These are phyloP conservation scores for Plecotus auritus DNA, from an alignment of 2,113 vertebrate species.

Conservation along the genomic window DNA sequence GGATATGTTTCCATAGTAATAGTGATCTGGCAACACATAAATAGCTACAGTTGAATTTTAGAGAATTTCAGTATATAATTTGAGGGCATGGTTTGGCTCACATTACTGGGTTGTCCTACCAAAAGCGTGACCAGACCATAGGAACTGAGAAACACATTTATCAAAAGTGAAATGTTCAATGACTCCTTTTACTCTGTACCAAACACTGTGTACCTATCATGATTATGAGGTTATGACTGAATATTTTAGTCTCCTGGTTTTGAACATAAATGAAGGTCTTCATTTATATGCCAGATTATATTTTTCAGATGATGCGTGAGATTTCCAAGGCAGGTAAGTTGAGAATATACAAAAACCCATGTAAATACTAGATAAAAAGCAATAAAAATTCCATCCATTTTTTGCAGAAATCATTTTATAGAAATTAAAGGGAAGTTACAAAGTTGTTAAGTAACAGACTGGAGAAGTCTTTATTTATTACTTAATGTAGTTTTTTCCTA, in stretches of 20 bases:
- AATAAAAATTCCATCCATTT: not conserved
- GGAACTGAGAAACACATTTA: conserved; percentile 60
- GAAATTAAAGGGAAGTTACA: not conserved
- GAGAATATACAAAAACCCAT: conserved; percentile 1
- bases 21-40: conserved; percentile 42
- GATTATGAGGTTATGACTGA: conserved; percentile 44
- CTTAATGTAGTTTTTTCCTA: not conserved
- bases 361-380: not conserved
- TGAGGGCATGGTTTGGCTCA: conserved; percentile 62
- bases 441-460: not conserved
- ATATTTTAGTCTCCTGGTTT: conserved; percentile 44
- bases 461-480: not conserved
- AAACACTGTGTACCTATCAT: conserved; percentile 51
- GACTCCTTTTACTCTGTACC: conserved; percentile 48
- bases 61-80: conserved; percentile 59
- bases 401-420: not conserved
- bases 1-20: conserved; percentile 49
- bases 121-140: conserved; percentile 52
- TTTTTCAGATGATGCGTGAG: conserved; percentile 38
- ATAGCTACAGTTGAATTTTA: conserved; percentile 54
- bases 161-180: conserved; percentile 59
- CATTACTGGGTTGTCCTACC: conserved; percentile 28
- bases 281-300: conserved; percentile 24
- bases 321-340: not conserved
- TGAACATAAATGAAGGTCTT: conserved; percentile 41